A percentile compares a stretch with the other conserved stretches of the same genome.
Conservation (phyloP, 2,797 vertebrate genomes). For the Melopsittacus undulatus region DNA sequence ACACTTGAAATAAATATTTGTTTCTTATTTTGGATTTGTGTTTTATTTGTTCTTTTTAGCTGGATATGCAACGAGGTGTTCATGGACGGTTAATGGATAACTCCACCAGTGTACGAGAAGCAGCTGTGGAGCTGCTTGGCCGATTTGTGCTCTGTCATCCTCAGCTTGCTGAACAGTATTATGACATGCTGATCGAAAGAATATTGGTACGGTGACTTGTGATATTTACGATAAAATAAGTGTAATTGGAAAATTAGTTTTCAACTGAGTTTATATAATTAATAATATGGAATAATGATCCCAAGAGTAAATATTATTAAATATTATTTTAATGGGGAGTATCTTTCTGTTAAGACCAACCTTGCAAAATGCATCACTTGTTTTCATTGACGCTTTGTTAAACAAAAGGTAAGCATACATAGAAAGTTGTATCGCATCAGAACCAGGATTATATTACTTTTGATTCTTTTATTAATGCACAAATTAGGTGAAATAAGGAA, state of each 20-base stretch:
- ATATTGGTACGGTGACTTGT: conserved; percentile 86
- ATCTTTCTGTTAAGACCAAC: not conserved
- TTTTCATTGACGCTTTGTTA: not conserved
- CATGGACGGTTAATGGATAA: conserved; percentile 98
- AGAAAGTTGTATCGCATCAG: not conserved
- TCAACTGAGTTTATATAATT: not conserved
- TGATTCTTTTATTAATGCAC: not conserved
- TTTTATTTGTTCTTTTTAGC: conserved; percentile 72
- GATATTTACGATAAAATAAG: not conserved
- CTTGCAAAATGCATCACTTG: not conserved
- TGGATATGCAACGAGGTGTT: conserved; percentile 97
- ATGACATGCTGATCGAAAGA: conserved; percentile 97
- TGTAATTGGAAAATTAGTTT: not conserved
- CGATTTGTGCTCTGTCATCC: conserved; percentile 95
- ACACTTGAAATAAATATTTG: not conserved
- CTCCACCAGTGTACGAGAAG: conserved; percentile 95
- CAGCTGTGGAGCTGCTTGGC: conserved; percentile 94
- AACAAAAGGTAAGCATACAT: not conserved
- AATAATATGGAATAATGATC: not conserved
- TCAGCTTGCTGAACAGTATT: conserved; percentile 98
- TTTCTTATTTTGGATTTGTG: not conserved
- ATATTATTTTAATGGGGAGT: not conserved
- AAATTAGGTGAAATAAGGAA: not conserved
- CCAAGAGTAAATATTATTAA: not conserved
- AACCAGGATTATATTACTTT: not conserved